Conservation (phyloP, 2,797 vertebrate species). For the Ambastaia sidthimunki region DNA sequence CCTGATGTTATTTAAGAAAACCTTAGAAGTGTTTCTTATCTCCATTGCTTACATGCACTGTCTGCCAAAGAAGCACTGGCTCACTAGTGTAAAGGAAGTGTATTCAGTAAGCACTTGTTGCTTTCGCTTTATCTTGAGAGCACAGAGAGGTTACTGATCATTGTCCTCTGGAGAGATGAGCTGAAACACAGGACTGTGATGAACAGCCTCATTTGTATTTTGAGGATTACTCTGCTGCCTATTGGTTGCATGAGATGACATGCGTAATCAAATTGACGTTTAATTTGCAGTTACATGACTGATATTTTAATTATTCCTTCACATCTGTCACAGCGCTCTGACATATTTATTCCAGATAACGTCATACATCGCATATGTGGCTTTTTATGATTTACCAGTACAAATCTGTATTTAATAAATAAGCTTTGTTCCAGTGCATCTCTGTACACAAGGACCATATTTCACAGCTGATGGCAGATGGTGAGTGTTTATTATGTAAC, state of each 20-base stretch:
- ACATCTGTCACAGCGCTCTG: constrained; percentile 57
- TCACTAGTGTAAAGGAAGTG: constrained; percentile 18
- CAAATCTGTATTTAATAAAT: constrained; percentile 29
- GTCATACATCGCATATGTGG: no score
- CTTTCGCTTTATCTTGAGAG: constrained; percentile 54
- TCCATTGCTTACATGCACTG: background rate
- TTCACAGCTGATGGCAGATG: constrained; percentile 37
- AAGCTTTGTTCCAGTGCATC: background rate
- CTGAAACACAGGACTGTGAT: constrained; percentile 49
- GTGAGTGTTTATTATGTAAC: constrained; percentile 18
- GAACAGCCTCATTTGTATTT: constrained; percentile 43
- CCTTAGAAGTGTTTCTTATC: background rate
- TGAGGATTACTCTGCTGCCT: constrained; percentile 54
- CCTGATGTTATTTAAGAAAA: background rate
- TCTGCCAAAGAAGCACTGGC: constrained; percentile 20
- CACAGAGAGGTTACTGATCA: constrained; percentile 60
- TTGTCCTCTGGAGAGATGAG: constrained; percentile 47
- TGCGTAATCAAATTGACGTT: constrained; percentile 65
- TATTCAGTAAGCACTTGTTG: constrained; percentile 43
- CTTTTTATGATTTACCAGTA: constrained; percentile 7
- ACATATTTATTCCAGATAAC: no score
- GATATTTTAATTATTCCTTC: constrained; percentile 65
- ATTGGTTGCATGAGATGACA: constrained; percentile 49
- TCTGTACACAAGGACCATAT: background rate
- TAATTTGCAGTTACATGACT: constrained; percentile 65